Evolutionary conservation across 1,140 invertebrate genomes (phyloP).

Genomic region (Pseudoatta argentina): DNA sequence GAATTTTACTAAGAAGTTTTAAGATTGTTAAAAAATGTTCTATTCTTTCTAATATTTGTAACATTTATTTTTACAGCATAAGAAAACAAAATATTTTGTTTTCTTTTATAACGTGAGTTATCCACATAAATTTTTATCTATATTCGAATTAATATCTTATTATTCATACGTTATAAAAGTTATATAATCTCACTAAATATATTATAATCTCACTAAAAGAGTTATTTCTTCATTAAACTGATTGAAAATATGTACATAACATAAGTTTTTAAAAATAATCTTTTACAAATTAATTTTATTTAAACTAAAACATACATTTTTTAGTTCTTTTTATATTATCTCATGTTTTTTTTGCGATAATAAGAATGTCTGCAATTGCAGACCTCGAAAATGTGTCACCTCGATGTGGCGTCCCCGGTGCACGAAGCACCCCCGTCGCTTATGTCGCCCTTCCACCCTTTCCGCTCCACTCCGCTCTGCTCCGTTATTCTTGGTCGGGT

Average conservation of each 20-base stretch:
- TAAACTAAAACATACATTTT: constrained; percentile 1
- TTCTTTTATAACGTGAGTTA: not conserved
- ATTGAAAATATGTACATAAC: not conserved
- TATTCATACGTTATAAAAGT: not conserved
- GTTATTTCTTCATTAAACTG: not conserved
- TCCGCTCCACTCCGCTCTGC: constrained; percentile 66
- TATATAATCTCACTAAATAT: not conserved
- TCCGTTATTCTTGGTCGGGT: constrained; percentile 85
- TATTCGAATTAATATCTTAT: not conserved
- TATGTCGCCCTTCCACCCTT: constrained; percentile 66
- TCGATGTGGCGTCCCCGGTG: constrained; percentile 63
- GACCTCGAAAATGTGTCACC: constrained; percentile 59
- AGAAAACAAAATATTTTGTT: not conserved
- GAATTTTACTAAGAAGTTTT: not conserved
- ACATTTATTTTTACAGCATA: not conserved
- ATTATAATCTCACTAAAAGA: not conserved
- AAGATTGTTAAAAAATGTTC: not conserved
- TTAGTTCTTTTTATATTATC: constrained; percentile 4
- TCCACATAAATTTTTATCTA: not conserved
- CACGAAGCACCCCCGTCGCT: constrained; percentile 62
- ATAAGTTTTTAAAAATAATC: not conserved
- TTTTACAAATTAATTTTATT: not conserved
- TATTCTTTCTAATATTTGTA: not conserved
- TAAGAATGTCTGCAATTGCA: constrained; percentile 62
- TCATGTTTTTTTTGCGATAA: constrained; percentile 18